Conservation (phyloP, 2,113 vertebrate species). For the Albula glossodonta region DNA sequence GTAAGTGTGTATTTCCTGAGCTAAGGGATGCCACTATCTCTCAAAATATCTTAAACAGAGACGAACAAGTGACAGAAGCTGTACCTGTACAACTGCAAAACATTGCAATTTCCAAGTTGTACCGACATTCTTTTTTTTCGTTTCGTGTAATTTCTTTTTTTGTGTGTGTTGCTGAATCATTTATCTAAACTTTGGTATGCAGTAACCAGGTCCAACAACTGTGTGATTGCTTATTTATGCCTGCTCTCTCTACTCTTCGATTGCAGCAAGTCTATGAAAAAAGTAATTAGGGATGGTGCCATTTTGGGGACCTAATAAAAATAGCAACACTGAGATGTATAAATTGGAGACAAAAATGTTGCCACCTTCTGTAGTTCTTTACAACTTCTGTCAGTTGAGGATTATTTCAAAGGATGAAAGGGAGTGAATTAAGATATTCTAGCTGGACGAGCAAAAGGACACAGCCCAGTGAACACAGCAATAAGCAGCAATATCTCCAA, state of each 20-base stretch:
- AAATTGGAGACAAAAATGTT: not conserved
- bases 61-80: not conserved
- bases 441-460: not conserved
- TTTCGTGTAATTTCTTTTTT: not conserved
- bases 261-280: not conserved
- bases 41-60: not conserved
- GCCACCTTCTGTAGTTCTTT: not conserved
- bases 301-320: not conserved
- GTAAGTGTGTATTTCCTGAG: not conserved
- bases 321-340: not conserved
- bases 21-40: not conserved
- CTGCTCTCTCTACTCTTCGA: not conserved
- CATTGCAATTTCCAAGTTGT: not conserved
- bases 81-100: not conserved
- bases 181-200: not conserved
- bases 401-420: not conserved
- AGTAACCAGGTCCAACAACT: not conserved
- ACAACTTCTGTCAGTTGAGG: not conserved
- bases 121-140: not conserved
- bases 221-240: not conserved
- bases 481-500: not conserved
- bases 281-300: not conserved
- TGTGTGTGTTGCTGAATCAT: not conserved
- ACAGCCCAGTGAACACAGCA: not conserved
- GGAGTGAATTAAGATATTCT: not conserved